Base-by-base conservation (phyloP, 2,888 invertebrate genomes). In the Rosalia funebris region DNA sequence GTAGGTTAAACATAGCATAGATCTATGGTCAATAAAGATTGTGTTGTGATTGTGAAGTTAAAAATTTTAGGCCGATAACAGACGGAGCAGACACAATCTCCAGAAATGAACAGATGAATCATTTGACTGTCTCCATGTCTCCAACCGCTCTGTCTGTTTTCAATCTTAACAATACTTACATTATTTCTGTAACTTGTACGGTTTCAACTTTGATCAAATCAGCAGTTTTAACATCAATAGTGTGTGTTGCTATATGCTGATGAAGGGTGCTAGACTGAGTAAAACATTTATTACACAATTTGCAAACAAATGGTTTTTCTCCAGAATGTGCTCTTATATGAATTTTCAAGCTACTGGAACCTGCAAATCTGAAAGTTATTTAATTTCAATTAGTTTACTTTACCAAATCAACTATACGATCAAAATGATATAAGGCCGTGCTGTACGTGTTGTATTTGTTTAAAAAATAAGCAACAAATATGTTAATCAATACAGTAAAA, bases 221-320 rank as follows among this genome's bases (percentile, higher is more conserved):
- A 62, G 60, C 64, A n/a, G 56, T 57, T 59, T 77, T 74, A 36
- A 67, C 62, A 48, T 74, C 69, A 53, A 71, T 62, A 2, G 62
- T 63, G 61, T 77, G 78, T 4, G 74, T 73, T 31, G 63, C 60
- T 50, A 78, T 59, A 64, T 67, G 72, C n/a, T 59, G 55, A 31
- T 78, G 76, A 15, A 81, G 71, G 12, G 73, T 66, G 52, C 70
- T 69, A 2, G 74, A 71, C 57, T 77, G 75, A 1, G 73, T 66
- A 59, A 80, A 81, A 32, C 71, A 68, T 66, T 79, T 79, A 56
- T 76, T 77, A 60, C 82, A 82, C 20, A 77, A 63, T 66, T 80
- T 80, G 60, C 81, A 82, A 31, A 71, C 62, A 55, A 71, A 79
- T 11, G 73, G 72, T 59, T 77, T 79, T 45, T 76, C 78, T 20